phyloP scores from a whole-genome alignment of 2,113 vertebrate genomes.

The Gallinago paraguaiae region DNA sequence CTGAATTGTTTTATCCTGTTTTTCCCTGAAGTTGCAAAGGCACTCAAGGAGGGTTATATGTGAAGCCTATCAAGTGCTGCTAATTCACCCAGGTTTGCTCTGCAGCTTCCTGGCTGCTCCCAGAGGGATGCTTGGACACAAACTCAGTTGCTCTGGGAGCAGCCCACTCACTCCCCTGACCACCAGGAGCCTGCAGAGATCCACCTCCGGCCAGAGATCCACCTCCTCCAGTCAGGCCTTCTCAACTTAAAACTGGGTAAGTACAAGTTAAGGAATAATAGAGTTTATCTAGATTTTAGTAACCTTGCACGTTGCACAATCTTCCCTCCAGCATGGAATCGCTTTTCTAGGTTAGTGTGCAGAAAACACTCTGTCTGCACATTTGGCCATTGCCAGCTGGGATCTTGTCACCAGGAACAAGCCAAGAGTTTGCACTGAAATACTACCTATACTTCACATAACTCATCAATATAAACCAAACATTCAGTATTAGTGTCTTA shows the following conservation, averaged over 20 bases:
- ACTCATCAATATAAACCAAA: neutral
- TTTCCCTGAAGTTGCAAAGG: neutral
- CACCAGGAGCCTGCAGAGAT: neutral
- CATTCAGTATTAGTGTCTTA: neutral
- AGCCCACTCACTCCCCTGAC: neutral
- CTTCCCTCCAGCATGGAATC: neutral
- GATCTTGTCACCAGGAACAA: neutral
- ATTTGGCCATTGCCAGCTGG: neutral
- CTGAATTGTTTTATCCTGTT: neutral
- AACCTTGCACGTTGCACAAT: neutral
- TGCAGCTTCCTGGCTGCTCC: neutral
- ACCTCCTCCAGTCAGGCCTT: rapidly evolving
- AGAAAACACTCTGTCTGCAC: neutral
- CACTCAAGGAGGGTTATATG: neutral
- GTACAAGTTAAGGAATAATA: neutral
- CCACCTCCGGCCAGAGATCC: neutral
- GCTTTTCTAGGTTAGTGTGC: neutral
- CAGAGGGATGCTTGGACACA: neutral
- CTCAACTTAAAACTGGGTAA: neutral
- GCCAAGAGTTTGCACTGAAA: neutral
- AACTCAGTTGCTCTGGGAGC: neutral
- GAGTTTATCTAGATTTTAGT: neutral
- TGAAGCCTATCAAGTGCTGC: neutral
- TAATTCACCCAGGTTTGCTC: neutral
- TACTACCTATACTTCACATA: neutral